These are phyloP conservation scores for Acanthosepion pharaonis DNA, from an alignment of 2,888 invertebrate species.

Conservation along the genomic window DNA sequence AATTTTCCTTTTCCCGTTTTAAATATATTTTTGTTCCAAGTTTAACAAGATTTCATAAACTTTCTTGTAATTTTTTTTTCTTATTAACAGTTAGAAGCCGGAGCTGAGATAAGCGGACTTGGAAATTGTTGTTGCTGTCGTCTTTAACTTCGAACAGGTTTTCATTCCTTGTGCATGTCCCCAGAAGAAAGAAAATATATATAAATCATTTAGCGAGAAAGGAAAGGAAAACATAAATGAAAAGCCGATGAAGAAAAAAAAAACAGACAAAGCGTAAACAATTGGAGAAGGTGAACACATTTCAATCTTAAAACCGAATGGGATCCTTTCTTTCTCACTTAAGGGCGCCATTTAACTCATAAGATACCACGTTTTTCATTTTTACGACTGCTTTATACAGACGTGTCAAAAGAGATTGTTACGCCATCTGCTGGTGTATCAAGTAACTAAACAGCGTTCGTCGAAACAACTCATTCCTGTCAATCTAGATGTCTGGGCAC, in stretches of 20 bases:
- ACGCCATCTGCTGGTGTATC: background rate
- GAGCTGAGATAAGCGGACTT: too few relatives aligned
- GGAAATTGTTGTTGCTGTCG: too few relatives aligned
- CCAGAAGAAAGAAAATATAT: too few relatives aligned
- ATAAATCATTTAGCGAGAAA: too few relatives aligned
- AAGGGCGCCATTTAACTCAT: background rate
- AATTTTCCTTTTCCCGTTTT: too few relatives aligned
- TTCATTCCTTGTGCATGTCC: too few relatives aligned
- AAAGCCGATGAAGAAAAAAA: background rate
- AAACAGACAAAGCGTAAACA: background rate
- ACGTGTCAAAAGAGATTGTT: background rate
- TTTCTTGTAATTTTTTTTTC: too few relatives aligned
- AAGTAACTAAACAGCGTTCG: background rate
- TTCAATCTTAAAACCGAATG: background rate
- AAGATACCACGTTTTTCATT: background rate
- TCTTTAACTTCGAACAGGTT: too few relatives aligned
- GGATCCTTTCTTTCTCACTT: background rate
- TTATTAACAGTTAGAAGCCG: too few relatives aligned
- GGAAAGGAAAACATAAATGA: too few relatives aligned
- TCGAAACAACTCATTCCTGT: background rate
- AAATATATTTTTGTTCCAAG: too few relatives aligned
- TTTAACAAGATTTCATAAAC: too few relatives aligned
- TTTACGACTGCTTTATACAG: constrained; percentile 33
- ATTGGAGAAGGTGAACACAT: background rate
- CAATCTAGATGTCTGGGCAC: background rate